A percentile compares a stretch with the other conserved stretches of the same genome.
phyloP scores from a whole-genome alignment of 92 coral and sea anemone species.

The Heteractis magnifica region DNA sequence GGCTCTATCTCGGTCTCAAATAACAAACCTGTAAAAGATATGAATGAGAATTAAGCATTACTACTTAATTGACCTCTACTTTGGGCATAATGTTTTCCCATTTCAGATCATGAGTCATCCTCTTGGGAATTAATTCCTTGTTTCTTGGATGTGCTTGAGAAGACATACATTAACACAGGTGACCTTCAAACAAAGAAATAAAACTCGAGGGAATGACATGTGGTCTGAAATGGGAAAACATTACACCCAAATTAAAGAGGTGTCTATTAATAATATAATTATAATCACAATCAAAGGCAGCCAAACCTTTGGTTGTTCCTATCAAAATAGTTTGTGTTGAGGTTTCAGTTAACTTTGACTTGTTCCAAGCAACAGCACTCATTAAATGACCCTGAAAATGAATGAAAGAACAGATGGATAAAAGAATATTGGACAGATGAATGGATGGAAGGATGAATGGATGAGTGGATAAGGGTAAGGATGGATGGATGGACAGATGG shows the following conservation, averaged over 20 bases:
- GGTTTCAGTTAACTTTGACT: conserved; percentile 79
- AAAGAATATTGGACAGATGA: neutral
- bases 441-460: neutral
- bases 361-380: conserved; percentile 97
- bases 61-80: no score
- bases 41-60: neutral
- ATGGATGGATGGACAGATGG: neutral
- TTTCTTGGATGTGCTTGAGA: no score
- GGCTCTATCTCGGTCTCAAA: conserved; percentile 93
- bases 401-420: neutral
- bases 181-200: no score
- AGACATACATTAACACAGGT: no score
- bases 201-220: no score
- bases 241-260: no score
- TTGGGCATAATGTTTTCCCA: no score
- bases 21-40: conserved; percentile 58
- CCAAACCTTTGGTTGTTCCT: conserved; percentile 86
- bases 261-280: no score
- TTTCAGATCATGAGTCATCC: no score
- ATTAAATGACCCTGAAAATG: conserved; percentile 74
- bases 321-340: conserved; percentile 92
- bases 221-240: no score
- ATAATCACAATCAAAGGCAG: neutral
- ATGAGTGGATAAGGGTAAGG: neutral
- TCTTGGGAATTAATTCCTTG: no score